Evolutionary conservation across 1,140 invertebrate genomes (phyloP).

Genomic region (Ceratoteleas bidentatus): DNA sequence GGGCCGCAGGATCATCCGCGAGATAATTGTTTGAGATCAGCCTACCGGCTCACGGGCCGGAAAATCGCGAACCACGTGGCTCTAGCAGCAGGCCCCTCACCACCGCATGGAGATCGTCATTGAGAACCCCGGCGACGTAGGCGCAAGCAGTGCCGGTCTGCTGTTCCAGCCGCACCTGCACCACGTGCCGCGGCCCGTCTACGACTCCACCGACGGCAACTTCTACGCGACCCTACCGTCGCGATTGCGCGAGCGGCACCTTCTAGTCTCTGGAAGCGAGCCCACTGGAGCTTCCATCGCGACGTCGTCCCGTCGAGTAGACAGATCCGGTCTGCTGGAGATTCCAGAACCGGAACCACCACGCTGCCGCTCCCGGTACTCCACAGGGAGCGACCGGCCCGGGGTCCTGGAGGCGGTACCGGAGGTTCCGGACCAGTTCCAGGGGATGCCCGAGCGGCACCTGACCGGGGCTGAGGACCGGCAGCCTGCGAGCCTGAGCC

Average conservation of each 20-base stretch:
- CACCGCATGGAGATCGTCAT: slow-evolving; percentile 80
- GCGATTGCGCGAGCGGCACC: slow-evolving; percentile 44
- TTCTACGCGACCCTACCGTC: slow-evolving; percentile 55
- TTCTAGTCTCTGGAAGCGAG: slow-evolving; percentile 55
- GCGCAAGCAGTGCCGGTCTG: slow-evolving; percentile 26
- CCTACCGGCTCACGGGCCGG: slow-evolving; percentile 79
- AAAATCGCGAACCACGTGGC: slow-evolving; percentile 78
- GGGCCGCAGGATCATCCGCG: slow-evolving; percentile 93
- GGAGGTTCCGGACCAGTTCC: slow-evolving; percentile 73
- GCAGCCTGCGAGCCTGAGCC: slow-evolving; percentile 33
- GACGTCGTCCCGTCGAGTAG: slow-evolving; percentile 71
- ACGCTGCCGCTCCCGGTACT: slow-evolving; percentile 33
- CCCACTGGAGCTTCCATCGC: slow-evolving; percentile 58
- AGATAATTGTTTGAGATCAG: slow-evolving; percentile 94
- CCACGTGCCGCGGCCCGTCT: slow-evolving; percentile 32
- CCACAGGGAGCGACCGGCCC: slow-evolving; percentile 61
- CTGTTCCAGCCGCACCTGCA: slow-evolving; percentile 55
- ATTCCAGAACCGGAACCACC: slow-evolving; percentile 70
- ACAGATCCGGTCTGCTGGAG: slow-evolving; percentile 75
- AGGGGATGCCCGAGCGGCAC: slow-evolving; percentile 50
- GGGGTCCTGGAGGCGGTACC: slow-evolving; percentile 74
- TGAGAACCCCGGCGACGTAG: slow-evolving; percentile 70
- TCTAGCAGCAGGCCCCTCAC: slow-evolving; percentile 80
- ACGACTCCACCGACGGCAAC: slow-evolving; percentile 45
- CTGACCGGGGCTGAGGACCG: slow-evolving; percentile 69